Percentiles rank a stretch among this genome's conserved stretches.
These are phyloP conservation scores for Eupsilia transversa DNA, from an alignment of 2,888 invertebrate species.

Conservation along the genomic window DNA sequence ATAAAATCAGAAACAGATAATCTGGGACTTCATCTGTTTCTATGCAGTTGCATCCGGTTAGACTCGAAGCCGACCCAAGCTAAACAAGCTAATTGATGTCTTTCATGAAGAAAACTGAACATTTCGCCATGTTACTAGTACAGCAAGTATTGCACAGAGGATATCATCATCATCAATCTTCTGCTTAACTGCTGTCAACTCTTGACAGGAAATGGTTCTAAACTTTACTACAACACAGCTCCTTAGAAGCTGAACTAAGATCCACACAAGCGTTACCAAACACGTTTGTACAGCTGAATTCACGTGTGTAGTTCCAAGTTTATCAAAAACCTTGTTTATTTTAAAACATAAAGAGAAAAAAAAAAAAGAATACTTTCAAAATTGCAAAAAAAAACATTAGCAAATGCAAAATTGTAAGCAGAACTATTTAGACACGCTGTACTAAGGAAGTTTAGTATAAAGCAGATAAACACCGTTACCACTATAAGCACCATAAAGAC, in stretches of 20 bases:
- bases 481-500: neutral
- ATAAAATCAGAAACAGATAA: neutral
- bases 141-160: neutral
- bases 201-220: neutral
- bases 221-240: neutral
- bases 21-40: neutral
- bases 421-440: neutral
- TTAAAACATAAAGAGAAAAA: neutral
- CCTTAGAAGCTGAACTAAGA: neutral
- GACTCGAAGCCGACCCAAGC: neutral
- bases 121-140: neutral
- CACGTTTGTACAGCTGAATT: neutral
- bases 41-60: neutral
- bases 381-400: neutral
- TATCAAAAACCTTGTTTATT: neutral
- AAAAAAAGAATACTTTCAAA: neutral
- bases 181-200: neutral
- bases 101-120: neutral
- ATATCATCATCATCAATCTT: neutral
- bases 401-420: constrained; percentile 2
- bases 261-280: constrained; percentile 4
- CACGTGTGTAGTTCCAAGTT: neutral
- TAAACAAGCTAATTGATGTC: neutral
- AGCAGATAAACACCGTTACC: neutral
- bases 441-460: neutral